These are phyloP conservation scores for Hydrotaea diabolus DNA, from an alignment of 2,888 invertebrate genomes.

Conservation along the genomic window DNA sequence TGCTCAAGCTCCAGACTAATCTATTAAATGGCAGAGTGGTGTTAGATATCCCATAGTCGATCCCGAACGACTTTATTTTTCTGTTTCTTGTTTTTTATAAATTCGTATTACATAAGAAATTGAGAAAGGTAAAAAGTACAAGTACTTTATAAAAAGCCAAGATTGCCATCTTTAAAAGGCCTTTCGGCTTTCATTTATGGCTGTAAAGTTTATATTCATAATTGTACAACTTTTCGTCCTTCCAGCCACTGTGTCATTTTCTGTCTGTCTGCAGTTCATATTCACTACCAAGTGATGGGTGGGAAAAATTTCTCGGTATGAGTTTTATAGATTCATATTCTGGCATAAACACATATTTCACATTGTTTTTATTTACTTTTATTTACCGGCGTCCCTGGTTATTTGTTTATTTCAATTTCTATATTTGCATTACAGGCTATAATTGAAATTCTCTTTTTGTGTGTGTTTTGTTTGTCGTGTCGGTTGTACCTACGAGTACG, in stretches of 20 bases:
- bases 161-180: too few species aligned
- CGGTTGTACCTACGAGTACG: not conserved
- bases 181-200: too few species aligned
- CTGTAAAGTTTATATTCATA: too few species aligned
- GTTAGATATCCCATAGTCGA: too few species aligned
- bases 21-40: too few species aligned
- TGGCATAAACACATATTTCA: conserved; percentile 18
- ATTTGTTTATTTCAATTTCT: conserved; percentile 39
- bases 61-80: too few species aligned
- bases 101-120: too few species aligned
- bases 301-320: not conserved
- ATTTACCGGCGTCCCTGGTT: conserved; percentile 19
- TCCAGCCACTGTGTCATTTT: not conserved
- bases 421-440: conserved; percentile 41
- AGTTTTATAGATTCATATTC: conserved; percentile 12
- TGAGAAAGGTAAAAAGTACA: too few species aligned
- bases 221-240: too few species aligned
- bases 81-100: too few species aligned
- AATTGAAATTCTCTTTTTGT: conserved; percentile 41
- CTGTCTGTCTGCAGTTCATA: not conserved
- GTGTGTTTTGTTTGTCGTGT: not conserved
- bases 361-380: conserved; percentile 39
- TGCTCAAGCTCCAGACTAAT: too few species aligned
- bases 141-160: too few species aligned
- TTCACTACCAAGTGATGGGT: not conserved